Percentiles rank a stretch among this genome's conserved stretches.
Conservation (phyloP, 2,888 invertebrate genomes). For the Anodontia alba region DNA sequence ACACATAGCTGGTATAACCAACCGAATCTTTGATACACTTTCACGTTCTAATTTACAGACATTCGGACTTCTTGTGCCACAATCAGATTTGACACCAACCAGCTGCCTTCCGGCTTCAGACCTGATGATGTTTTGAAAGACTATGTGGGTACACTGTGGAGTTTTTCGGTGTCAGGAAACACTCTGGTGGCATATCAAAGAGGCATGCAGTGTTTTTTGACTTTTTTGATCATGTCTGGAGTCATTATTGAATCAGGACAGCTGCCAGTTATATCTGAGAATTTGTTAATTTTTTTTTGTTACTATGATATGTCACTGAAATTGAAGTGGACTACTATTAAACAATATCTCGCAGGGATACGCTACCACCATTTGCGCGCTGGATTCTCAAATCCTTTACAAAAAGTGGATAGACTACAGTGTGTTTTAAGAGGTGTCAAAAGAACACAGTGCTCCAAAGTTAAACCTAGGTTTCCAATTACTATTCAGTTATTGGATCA, state of each 20-base stretch:
- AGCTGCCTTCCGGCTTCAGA: not conserved
- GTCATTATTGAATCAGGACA: not conserved
- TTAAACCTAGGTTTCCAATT: not conserved
- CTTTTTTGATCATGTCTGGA: constrained; percentile 19
- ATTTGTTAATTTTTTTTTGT: constrained; percentile 8
- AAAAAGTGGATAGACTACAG: not conserved
- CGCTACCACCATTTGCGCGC: constrained; percentile 1
- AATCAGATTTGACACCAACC: not conserved
- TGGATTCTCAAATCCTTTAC: not conserved
- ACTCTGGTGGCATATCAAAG: not conserved
- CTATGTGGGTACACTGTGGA: not conserved
- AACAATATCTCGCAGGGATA: constrained; percentile 23
- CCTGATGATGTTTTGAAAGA: not conserved
- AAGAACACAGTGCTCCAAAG: not conserved
- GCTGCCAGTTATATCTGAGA: not conserved
- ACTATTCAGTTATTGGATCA: not conserved
- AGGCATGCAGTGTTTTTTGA: not conserved
- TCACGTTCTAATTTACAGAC: not conserved
- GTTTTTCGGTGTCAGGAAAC: not conserved
- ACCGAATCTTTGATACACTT: not conserved
- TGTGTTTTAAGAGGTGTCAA: constrained; percentile 18
- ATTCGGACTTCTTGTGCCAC: not conserved
- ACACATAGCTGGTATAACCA: not conserved
- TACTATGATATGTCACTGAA: not conserved
- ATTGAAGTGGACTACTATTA: constrained; percentile 21